These are phyloP conservation scores for Acrocephalus scirpaceus DNA, from an alignment of 2,797 vertebrate species.

Conservation along the genomic window DNA sequence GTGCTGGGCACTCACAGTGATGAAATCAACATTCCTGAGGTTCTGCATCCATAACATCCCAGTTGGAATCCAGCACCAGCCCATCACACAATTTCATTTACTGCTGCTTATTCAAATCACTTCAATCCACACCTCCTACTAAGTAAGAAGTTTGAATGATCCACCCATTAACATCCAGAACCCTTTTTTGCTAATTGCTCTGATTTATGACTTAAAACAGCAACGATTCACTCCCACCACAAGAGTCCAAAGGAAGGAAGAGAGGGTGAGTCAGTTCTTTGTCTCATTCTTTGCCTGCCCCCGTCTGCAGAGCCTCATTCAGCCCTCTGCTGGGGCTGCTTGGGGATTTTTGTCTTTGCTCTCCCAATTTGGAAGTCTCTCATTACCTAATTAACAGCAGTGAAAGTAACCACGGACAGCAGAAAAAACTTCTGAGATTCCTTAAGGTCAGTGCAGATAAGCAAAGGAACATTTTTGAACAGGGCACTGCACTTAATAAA, in stretches of 20 bases:
- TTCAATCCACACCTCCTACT: not conserved
- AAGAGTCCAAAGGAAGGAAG: conserved; percentile 21
- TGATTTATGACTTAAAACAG: not conserved
- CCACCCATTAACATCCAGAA: not conserved
- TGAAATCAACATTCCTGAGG: not conserved
- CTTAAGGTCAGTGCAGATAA: not conserved
- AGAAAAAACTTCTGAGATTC: not conserved
- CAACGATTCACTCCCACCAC: not conserved
- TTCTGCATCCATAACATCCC: not conserved
- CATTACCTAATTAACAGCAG: not conserved
- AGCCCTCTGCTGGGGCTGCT: not conserved
- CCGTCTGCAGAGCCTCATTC: not conserved
- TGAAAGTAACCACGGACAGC: rapidly evolving
- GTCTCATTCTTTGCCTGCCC: conserved; percentile 13
- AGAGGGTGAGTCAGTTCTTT: conserved; percentile 26
- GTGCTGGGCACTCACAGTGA: not conserved
- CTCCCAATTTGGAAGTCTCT: not conserved
- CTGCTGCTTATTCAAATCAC: no score
- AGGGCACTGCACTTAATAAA: not conserved
- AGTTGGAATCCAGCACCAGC: not conserved
- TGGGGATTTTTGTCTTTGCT: not conserved
- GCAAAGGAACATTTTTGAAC: not conserved
- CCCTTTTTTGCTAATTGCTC: not conserved
- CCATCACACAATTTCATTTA: not conserved
- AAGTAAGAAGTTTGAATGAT: not conserved